phyloP scores from a whole-genome alignment of 2,113 vertebrate species.

The Puntigrus tetrazona region DNA sequence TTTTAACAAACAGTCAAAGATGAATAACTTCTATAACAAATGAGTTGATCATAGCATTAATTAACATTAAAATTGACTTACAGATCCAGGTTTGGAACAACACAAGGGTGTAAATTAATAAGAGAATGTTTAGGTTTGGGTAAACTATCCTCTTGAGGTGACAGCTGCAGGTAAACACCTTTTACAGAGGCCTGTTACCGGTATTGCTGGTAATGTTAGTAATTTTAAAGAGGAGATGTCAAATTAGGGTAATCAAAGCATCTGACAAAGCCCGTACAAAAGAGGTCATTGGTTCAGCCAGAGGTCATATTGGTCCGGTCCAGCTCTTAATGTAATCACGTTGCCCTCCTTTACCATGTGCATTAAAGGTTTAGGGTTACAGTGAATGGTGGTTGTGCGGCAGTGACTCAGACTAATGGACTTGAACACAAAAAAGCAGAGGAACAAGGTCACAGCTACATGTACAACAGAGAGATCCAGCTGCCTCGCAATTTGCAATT shows the following conservation, averaged over 20 bases:
- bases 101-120: not conserved
- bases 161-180: not conserved
- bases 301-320: conserved; percentile 2
- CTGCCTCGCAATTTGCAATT: not conserved
- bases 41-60: not conserved
- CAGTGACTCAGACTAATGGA: conserved; percentile 4
- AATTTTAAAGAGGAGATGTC: not conserved
- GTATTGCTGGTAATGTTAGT: not conserved
- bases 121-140: not conserved
- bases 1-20: not conserved
- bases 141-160: not conserved
- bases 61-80: not conserved
- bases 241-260: conserved; percentile 7
- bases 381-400: conserved; percentile 18
- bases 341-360: not conserved
- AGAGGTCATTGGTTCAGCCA: conserved; percentile 32
- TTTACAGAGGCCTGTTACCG: not conserved
- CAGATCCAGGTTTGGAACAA: not conserved
- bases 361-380: conserved; percentile 34
- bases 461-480: not conserved
- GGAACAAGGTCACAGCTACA: not conserved
- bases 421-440: conserved; percentile 9
- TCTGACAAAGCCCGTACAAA: not conserved
- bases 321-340: not conserved
- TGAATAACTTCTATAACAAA: not conserved